These are phyloP conservation scores for Samia ricini DNA, from an alignment of 1,140 invertebrate species.

Conservation along the genomic window DNA sequence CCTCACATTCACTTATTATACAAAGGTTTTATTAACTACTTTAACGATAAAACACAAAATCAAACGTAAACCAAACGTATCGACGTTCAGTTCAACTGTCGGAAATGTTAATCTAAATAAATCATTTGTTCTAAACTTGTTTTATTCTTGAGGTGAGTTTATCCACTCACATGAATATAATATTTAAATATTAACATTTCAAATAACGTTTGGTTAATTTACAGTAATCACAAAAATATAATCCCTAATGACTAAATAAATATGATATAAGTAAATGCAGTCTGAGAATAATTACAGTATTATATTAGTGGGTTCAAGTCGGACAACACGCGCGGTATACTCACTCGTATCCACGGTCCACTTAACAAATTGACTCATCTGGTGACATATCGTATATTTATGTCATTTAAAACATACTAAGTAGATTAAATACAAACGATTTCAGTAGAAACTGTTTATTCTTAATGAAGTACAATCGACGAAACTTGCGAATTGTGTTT, in stretches of 20 bases:
- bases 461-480: too few species aligned
- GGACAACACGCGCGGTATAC: not conserved
- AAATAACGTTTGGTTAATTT: too few species aligned
- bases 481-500: too few species aligned
- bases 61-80: not conserved
- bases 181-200: not conserved
- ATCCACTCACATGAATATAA: not conserved
- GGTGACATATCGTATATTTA: too few species aligned
- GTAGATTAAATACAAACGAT: too few species aligned
- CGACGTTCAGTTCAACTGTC: too few species aligned
- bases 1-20: not conserved
- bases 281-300: not conserved
- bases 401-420: too few species aligned
- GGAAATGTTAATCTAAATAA: too few species aligned
- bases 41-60: not conserved
- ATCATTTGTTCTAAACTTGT: too few species aligned
- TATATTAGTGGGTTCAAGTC: not conserved
- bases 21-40: not conserved
- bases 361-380: not conserved
- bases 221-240: not conserved
- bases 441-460: too few species aligned
- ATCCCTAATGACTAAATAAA: not conserved
- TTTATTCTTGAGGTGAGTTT: not conserved
- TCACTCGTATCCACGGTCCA: not conserved
- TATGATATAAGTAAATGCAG: not conserved